Percentiles rank a stretch among this genome's conserved stretches.
Conservation (phyloP, 2,113 vertebrate species). For the Onychostoma macrolepis region DNA sequence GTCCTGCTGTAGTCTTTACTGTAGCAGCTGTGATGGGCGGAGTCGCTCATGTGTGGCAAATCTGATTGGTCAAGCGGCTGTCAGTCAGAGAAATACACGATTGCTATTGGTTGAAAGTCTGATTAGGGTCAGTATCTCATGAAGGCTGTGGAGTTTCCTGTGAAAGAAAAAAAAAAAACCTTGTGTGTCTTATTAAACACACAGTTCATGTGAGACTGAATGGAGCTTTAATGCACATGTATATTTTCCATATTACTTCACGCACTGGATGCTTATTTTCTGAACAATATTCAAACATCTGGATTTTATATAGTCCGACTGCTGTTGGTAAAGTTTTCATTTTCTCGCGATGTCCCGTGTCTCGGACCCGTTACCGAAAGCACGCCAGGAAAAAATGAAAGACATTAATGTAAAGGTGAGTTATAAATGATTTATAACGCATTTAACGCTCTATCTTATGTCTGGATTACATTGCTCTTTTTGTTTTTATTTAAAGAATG, state of each 20-base stretch:
- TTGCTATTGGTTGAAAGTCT: conserved; percentile 15
- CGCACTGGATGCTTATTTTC: background rate
- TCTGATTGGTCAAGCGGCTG: conserved; percentile 1
- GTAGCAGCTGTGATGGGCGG: conserved; percentile 24
- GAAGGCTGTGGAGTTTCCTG: conserved; percentile 30
- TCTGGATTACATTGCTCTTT: background rate
- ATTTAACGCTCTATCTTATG: background rate
- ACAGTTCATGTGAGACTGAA: background rate
- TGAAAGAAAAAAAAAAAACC: conserved; percentile 10
- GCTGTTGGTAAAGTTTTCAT: conserved; percentile 13
- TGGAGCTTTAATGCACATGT: background rate
- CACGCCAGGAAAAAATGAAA: conserved; percentile 77
- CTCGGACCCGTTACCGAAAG: conserved; percentile 63
- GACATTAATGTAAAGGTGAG: conserved; percentile 77
- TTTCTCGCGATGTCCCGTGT: conserved; percentile 65
- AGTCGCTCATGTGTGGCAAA: background rate
- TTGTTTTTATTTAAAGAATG: background rate
- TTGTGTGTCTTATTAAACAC: background rate
- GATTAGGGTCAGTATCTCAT: background rate
- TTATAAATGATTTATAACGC: conserved; percentile 17
- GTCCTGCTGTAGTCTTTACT: conserved; percentile 31
- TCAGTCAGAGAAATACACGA: conserved; percentile 11
- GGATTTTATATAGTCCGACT: background rate
- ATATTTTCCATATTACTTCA: background rate
- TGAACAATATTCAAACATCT: background rate